These are phyloP conservation scores for Thomomys bottae DNA, from an alignment of 2,113 vertebrate genomes.

Conservation along the genomic window DNA sequence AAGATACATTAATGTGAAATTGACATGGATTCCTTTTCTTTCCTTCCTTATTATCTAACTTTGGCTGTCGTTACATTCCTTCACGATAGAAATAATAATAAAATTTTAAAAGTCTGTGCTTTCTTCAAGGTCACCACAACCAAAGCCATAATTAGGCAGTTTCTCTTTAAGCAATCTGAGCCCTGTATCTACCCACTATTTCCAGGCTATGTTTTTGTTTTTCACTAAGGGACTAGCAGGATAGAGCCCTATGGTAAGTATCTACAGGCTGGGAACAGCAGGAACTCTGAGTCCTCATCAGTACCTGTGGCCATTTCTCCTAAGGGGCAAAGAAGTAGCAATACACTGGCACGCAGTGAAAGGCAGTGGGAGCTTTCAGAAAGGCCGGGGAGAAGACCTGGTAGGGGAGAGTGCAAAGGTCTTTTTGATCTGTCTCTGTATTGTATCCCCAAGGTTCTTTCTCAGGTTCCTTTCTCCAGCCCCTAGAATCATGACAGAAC, in stretches of 20 bases:
- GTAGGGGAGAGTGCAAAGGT: background rate
- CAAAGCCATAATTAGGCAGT: background rate
- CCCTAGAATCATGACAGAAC: background rate
- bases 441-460: background rate
- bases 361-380: background rate
- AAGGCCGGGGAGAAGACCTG: background rate
- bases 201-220: background rate
- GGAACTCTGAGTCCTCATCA: background rate
- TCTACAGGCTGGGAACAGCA: background rate
- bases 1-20: slow-evolving; percentile 2
- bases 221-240: background rate
- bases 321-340: background rate
- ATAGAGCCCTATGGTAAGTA: background rate
- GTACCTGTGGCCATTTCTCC: background rate
- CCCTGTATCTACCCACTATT: background rate
- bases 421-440: background rate
- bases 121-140: slow-evolving; percentile 34
- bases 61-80: background rate
- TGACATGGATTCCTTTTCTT: background rate
- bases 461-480: background rate
- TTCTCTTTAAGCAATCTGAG: slow-evolving; percentile 9
- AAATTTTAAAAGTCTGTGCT: background rate
- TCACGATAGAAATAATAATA: background rate
- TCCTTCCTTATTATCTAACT: background rate
- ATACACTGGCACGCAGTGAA: background rate